These are phyloP conservation scores for Geococcyx californianus DNA, from an alignment of 2,113 vertebrate species.

Conservation along the genomic window DNA sequence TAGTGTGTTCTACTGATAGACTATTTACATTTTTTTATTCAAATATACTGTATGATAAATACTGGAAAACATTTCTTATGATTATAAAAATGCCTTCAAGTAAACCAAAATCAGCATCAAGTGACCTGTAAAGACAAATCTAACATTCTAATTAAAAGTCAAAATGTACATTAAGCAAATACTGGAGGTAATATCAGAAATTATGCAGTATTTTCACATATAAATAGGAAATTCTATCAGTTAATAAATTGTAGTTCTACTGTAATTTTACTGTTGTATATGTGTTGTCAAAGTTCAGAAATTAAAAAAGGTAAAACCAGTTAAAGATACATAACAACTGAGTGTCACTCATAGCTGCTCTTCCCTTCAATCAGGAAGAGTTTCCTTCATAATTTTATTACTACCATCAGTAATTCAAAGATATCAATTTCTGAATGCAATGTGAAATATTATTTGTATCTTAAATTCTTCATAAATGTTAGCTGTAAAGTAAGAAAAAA, in stretches of 20 bases:
- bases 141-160: background rate
- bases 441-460: background rate
- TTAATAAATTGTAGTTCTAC: background rate
- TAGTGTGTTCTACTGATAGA: background rate
- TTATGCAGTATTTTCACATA: background rate
- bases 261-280: background rate
- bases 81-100: background rate
- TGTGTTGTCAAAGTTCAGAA: background rate
- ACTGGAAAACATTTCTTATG: background rate
- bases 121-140: rapidly evolving
- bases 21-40: background rate
- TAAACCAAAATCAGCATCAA: background rate
- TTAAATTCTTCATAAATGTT: background rate
- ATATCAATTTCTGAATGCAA: background rate
- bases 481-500: background rate
- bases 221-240: background rate
- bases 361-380: background rate
- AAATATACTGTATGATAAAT: background rate
- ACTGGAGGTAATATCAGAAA: background rate
- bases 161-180: background rate
- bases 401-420: background rate
- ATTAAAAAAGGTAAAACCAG: background rate
- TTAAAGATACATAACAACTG: background rate
- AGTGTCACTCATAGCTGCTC: background rate
- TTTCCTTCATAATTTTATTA: background rate